A percentile compares a stretch with the other conserved stretches of the same genome.
Evolutionary conservation across 2,888 invertebrate species (phyloP).

Genomic region (Gymnocheta viridis): DNA sequence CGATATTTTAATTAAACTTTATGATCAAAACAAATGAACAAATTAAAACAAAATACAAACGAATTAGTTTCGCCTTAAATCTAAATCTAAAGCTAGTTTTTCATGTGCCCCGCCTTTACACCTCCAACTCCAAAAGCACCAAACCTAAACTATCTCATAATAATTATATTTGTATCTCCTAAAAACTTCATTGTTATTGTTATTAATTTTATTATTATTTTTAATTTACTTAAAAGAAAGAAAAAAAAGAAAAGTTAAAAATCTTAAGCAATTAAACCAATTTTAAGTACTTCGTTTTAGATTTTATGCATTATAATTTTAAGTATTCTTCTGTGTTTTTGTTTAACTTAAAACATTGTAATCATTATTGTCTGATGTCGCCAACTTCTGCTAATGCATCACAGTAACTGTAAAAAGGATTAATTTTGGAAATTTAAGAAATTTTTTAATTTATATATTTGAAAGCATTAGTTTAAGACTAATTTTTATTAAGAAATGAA

Average conservation of each 20-base stretch:
- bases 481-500: neutral
- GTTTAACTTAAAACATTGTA: constrained; percentile 33
- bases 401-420: constrained; percentile 17
- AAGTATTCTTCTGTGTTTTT: constrained; percentile 30
- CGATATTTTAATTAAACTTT: neutral
- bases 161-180: neutral
- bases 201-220: constrained; percentile 55
- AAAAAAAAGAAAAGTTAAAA: constrained; percentile 9
- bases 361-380: neutral
- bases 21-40: constrained; percentile 7
- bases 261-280: constrained; percentile 13
- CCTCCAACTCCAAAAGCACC: constrained; percentile 18
- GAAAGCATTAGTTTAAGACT: neutral
- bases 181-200: constrained; percentile 57
- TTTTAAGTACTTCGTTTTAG: constrained; percentile 37
- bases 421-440: neutral
- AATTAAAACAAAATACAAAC: constrained; percentile 13
- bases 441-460: neutral
- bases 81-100: constrained; percentile 43
- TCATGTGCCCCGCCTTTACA: constrained; percentile 28
- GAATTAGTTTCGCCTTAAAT: constrained; percentile 40
- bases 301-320: constrained; percentile 33
- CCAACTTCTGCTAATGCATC: constrained; percentile 6
- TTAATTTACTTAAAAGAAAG: constrained; percentile 6
- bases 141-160: constrained; percentile 47